A percentile compares a stretch with the other conserved stretches of the same genome.
These are phyloP conservation scores for Crocidura indochinensis DNA, from an alignment of 2,797 vertebrate genomes.

Conservation along the genomic window DNA sequence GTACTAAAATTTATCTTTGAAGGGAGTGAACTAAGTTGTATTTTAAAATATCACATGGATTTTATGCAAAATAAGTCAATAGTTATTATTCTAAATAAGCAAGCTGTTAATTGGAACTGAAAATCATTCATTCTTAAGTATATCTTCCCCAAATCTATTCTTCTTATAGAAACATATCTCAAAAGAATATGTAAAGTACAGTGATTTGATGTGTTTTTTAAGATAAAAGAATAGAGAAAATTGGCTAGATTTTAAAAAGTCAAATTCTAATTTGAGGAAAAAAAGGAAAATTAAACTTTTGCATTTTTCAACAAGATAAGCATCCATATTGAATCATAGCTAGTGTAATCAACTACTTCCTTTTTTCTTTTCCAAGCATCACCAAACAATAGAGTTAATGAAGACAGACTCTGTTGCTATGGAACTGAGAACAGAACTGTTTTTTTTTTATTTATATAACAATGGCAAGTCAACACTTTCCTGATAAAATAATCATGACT, in stretches of 20 bases:
- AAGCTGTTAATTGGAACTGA: neutral
- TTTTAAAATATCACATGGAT: neutral
- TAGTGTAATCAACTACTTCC: neutral
- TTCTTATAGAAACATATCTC: neutral
- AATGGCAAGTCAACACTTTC: neutral
- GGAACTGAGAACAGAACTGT: fast-evolving
- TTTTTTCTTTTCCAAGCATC: neutral
- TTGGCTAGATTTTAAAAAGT: too few relatives aligned
- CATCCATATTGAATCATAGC: neutral
- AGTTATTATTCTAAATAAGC: neutral
- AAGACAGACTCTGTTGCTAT: neutral
- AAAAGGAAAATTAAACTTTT: neutral
- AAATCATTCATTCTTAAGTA: neutral
- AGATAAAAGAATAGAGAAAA: neutral
- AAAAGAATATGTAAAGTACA: neutral
- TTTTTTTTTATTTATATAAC: neutral
- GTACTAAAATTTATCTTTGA: neutral
- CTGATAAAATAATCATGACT: neutral
- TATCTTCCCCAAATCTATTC: neutral
- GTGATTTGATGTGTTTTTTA: neutral
- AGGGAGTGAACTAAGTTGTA: neutral
- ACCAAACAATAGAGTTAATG: neutral
- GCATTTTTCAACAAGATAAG: neutral
- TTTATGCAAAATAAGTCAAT: neutral
- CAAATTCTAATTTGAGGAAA: neutral